Conservation (phyloP, 2,797 vertebrate genomes). For the Nannoperca obscura region DNA sequence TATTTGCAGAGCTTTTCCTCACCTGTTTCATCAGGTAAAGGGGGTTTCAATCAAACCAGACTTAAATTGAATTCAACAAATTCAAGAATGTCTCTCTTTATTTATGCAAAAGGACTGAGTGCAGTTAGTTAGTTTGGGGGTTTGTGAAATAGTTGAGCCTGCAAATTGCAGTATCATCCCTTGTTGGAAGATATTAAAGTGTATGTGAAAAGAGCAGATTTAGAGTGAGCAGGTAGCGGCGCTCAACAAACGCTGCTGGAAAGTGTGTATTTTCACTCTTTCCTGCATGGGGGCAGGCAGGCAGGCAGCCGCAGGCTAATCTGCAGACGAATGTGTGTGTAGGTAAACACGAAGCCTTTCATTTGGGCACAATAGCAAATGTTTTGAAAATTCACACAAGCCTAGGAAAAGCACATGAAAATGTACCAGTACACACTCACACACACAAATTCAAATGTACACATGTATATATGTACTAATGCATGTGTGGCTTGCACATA, state of each 20-base stretch:
- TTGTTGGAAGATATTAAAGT: conserved; percentile 55
- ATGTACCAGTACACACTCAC: background rate
- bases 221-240: conserved; percentile 42
- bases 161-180: conserved; percentile 41
- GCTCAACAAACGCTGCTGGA: conserved; percentile 56
- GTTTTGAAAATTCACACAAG: conserved; percentile 32
- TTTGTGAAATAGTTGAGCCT: conserved; percentile 39
- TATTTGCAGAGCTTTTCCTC: conserved; percentile 28
- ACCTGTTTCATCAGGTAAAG: conserved; percentile 29
- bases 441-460: background rate
- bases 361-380: conserved; percentile 57
- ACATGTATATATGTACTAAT: conserved; percentile 1
- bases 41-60: conserved; percentile 38
- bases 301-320: conserved; percentile 65
- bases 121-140: conserved; percentile 22
- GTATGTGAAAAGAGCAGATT: conserved; percentile 55
- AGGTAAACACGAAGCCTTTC: conserved; percentile 67
- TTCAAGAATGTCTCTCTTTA: conserved; percentile 20
- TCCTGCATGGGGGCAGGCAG: conserved; percentile 52
- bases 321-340: conserved; percentile 58
- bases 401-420: conserved; percentile 2
- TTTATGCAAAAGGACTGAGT: conserved; percentile 34
- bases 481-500: conserved; percentile 14
- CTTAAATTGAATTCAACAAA: conserved; percentile 29
- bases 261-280: conserved; percentile 47